Conservation (phyloP, 1,140 invertebrate genomes). For the Euwallacea fornicatus region DNA sequence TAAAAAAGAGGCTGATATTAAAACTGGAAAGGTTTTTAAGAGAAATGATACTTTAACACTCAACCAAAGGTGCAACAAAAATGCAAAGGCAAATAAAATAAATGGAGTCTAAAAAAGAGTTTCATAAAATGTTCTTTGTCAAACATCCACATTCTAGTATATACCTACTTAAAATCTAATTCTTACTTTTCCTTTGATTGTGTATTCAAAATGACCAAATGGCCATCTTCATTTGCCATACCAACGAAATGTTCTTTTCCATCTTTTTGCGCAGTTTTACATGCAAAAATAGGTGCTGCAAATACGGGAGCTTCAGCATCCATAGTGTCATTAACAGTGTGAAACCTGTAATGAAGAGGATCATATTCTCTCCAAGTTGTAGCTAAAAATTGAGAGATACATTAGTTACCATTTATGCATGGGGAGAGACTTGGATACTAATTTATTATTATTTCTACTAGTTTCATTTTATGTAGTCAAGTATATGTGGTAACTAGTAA, state of each 20-base stretch:
- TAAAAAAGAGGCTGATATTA: not conserved
- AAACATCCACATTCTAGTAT: too few species aligned
- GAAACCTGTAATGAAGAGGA: not conserved
- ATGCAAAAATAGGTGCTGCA: constrained; percentile 63
- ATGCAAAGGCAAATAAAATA: too few species aligned
- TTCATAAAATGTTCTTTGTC: not conserved
- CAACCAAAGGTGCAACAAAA: too few species aligned
- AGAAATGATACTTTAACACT: too few species aligned
- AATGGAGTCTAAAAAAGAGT: not conserved
- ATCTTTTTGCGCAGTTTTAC: constrained; percentile 61
- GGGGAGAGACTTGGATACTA: too few species aligned
- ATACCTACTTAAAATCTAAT: too few species aligned
- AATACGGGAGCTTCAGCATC: constrained; percentile 20
- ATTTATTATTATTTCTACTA: too few species aligned
- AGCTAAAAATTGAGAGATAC: too few species aligned
- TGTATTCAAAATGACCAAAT: constrained; percentile 64
- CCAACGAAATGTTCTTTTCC: constrained; percentile 67
- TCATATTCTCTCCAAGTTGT: too few species aligned
- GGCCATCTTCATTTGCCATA: constrained; percentile 83
- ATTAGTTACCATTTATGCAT: too few species aligned
- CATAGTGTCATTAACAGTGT: not conserved
- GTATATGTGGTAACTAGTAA: too few species aligned
- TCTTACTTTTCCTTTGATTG: constrained; percentile 42
- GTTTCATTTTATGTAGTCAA: too few species aligned
- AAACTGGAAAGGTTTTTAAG: not conserved